Evolutionary conservation across 2,113 vertebrate genomes (phyloP), one percentile per base, ranked within the genome.

Genomic region (Etheostoma cragini): DNA sequence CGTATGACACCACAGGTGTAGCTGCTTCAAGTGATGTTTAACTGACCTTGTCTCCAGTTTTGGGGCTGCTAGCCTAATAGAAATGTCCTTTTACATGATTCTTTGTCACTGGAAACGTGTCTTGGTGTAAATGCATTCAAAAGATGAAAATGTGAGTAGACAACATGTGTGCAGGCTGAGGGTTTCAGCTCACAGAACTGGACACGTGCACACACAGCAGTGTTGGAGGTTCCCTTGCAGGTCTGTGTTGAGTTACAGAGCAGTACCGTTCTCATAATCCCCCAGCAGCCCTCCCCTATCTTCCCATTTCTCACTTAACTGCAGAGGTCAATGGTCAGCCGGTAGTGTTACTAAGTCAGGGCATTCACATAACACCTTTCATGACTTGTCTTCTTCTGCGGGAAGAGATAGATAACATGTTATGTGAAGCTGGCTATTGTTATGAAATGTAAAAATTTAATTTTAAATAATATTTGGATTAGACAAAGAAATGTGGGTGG

Each of bases 231-330:
- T 76, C 61, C 57, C 17, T 1, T 62, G 71, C 63, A 57, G 75
- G 74, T 87, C 67, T 89, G 81, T 81, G 80, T 69, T 73, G 78
- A 81, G 84, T 91, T 86, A 76, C 75, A 84, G 73, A 54, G 71
- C 57, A 71, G 66, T 19, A 11, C 26, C 64, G 16, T 80, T 47
- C 84, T 87, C 86, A 87, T 93, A 88, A 91, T 89, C 92, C 74
- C 83, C 81, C 73, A 19, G 74, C 77, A 68, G 54, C 67, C 72
- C 49, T 66, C 50, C 62, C 38, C 73, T 67, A 72, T 49, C 30
- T 80, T 88, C 86, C 53, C 81, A 87, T 89, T 82, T 87, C 81
- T 82, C 78, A 68, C 85, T 69, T 69, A 45, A 53, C 63, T 74
- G 61, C 87, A 45, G 80, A 67, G 88, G 65, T 88, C 77, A 82